Base-by-base conservation (phyloP, 2,113 vertebrate genomes). In the Notothenia rossii region DNA sequence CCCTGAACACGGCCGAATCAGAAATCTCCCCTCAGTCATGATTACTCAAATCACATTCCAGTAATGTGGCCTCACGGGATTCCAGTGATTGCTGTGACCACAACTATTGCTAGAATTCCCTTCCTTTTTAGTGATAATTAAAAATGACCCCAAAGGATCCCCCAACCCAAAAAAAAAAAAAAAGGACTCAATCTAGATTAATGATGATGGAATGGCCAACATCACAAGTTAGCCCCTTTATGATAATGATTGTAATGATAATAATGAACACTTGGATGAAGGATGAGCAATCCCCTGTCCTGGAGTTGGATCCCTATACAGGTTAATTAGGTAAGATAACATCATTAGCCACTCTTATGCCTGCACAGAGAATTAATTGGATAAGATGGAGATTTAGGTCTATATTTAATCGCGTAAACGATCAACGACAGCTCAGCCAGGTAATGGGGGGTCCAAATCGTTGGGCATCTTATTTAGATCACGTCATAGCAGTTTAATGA, bases 261-360 rank as follows among this genome's bases (percentile, higher is more conserved):
- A 94, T 94, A 95, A 96, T 94, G 94, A 96, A 93, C 82, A 82
- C 90, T 92, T 89, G 84, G 89, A 94, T 95, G 93, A 95, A 85
- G 91, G 91, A 95, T 95, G 95, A 94, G 90, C 90, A 92, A 88
- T 89, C 89, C 86, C 88, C 88, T 93, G 94, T 94, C 93, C 91
- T 90, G 88, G 86, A 92, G 93, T 95, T 87, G 88, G 93, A 94
- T 93, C 91, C 93, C 93, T 94, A 94, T 88, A 92, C 94, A 96
- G 95, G 95, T 96, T 95, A 95, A 96, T 96, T 95, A 95, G 95
- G 94, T 94, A 95, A 95, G 94, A 96, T 96, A 96, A 96, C 95
- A 95, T 95, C 93, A 95, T 96, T 95, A 95, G 93, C 92, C 93
- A 92, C 92, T 93, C 92, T 95, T 91, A 90, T 92, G 92, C 90